phyloP scores from a whole-genome alignment of 2,888 invertebrate species.

The Caenorhabditis becei region DNA sequence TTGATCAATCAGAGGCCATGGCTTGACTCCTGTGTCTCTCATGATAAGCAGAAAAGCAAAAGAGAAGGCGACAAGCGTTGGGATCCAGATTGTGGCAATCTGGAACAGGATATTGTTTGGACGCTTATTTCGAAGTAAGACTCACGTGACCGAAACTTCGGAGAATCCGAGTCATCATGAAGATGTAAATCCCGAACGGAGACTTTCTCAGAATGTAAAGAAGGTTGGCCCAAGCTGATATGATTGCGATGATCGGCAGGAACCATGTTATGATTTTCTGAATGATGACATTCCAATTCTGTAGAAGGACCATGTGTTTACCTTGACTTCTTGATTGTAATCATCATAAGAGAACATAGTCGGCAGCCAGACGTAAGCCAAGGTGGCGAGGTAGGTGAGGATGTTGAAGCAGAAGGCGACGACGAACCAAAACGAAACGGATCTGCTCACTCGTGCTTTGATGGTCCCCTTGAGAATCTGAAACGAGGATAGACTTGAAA shows the following conservation, averaged over 20 bases:
- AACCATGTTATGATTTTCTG: slow-evolving; percentile 76
- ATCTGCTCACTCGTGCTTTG: slow-evolving; percentile 64
- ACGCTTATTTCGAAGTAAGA: no score
- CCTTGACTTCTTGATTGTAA: slow-evolving; percentile 76
- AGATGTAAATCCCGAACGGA: slow-evolving; percentile 80
- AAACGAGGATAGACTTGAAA: slow-evolving; percentile 17
- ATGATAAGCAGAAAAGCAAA: slow-evolving; percentile 80
- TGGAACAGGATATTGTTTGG: slow-evolving; percentile 43
- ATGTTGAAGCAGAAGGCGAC: slow-evolving; percentile 76
- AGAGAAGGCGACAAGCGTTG: slow-evolving; percentile 79
- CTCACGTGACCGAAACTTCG: slow-evolving; percentile 75
- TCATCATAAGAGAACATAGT: slow-evolving; percentile 78
- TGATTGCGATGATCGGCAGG: slow-evolving; percentile 79
- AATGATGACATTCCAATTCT: background rate
- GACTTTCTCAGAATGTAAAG: slow-evolving; percentile 72
- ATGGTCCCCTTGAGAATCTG: slow-evolving; percentile 78
- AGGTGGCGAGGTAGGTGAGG: slow-evolving; percentile 75
- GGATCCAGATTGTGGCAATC: slow-evolving; percentile 81
- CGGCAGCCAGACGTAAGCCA: slow-evolving; percentile 77
- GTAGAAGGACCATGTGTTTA: slow-evolving; percentile 32
- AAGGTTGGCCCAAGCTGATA: slow-evolving; percentile 79
- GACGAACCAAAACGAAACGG: slow-evolving; percentile 76
- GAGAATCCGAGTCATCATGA: slow-evolving; percentile 81
- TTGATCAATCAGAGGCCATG: slow-evolving; percentile 74
- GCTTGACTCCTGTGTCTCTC: slow-evolving; percentile 77